Evolutionary conservation across 2,797 vertebrate genomes (phyloP).

Genomic region (Gadopsis bispinosus): DNA sequence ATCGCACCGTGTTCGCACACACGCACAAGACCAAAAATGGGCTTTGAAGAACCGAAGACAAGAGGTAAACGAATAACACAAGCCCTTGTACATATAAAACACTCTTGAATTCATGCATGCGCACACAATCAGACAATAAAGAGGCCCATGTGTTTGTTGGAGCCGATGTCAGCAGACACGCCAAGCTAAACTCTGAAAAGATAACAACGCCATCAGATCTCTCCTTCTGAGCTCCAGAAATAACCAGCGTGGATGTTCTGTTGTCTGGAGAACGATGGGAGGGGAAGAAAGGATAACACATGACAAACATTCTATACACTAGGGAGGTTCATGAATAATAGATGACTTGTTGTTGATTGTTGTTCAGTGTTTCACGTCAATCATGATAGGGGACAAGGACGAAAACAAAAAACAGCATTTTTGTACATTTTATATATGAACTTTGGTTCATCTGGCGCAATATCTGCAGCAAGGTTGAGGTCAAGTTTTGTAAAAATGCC

Average conservation of each 20-base stretch:
- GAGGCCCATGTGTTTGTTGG: conserved; percentile 7
- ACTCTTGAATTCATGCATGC: background rate
- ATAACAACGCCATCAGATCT: conserved; percentile 32
- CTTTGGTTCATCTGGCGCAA: background rate
- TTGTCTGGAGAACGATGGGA: conserved; percentile 21
- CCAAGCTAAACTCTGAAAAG: conserved; percentile 36
- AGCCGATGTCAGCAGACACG: conserved; percentile 27
- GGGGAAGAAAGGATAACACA: conserved; percentile 19
- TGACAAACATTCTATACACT: conserved; percentile 12
- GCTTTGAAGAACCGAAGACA: conserved; percentile 20
- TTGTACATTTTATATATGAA: background rate
- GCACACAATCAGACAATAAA: conserved; percentile 14
- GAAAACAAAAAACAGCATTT: background rate
- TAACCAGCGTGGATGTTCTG: conserved; percentile 36
- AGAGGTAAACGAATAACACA: background rate
- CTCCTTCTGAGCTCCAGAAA: conserved; percentile 42
- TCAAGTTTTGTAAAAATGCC: conserved; percentile 1
- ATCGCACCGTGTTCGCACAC: background rate
- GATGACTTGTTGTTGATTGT: conserved; percentile 12
- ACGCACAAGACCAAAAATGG: conserved; percentile 28
- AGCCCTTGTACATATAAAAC: conserved; percentile 12
- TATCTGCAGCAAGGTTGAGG: background rate
- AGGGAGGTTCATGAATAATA: conserved; percentile 38
- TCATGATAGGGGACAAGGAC: background rate
- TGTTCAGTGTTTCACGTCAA: background rate